Conservation (phyloP, 2,113 vertebrate species). For the Chionomys nivalis region DNA sequence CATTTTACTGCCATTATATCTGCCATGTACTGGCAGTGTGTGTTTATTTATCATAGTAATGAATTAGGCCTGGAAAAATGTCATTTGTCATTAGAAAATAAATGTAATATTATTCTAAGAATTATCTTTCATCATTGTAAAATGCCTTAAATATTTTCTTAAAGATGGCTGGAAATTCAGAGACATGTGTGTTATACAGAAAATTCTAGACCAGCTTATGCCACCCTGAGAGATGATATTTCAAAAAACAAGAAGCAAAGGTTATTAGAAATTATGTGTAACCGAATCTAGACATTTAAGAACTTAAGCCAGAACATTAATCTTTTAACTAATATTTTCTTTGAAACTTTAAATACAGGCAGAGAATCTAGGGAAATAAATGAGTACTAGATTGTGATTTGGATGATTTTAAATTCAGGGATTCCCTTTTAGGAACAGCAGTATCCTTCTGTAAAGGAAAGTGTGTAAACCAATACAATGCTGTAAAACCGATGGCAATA, state of each 20-base stretch:
- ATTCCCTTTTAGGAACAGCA: neutral
- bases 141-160: neutral
- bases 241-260: neutral
- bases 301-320: neutral
- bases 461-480: neutral
- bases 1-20: neutral
- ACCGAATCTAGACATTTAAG: neutral
- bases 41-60: slow-evolving; percentile 16
- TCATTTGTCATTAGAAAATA: slow-evolving; percentile 16
- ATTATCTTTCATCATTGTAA: neutral
- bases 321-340: neutral
- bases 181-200: neutral
- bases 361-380: neutral
- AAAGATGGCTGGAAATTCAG: neutral
- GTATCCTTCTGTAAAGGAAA: neutral
- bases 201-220: neutral
- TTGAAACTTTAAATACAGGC: slow-evolving; percentile 33
- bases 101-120: neutral
- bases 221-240: neutral
- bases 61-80: slow-evolving; percentile 1
- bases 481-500: neutral
- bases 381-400: neutral
- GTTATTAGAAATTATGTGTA: neutral
- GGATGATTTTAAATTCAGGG: neutral
- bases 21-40: neutral